phyloP scores from a whole-genome alignment of 2,797 vertebrate species.

The Coendou prehensilis region DNA sequence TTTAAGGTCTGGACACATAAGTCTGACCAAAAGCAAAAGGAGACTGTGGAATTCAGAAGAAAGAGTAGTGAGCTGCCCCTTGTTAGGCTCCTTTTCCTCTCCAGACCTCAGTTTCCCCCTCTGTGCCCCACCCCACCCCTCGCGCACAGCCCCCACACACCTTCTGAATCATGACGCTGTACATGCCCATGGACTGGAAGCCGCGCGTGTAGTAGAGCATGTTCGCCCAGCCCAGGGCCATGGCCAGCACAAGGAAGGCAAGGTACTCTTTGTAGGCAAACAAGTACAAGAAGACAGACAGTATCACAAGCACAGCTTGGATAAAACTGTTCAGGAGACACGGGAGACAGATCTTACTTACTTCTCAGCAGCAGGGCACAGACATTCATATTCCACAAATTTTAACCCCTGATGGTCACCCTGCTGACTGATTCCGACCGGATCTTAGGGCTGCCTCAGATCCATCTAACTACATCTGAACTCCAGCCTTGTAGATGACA shows the following conservation, averaged over 20 bases:
- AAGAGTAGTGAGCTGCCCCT: not conserved
- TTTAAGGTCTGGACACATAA: not conserved
- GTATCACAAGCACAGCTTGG: slow-evolving; percentile 91
- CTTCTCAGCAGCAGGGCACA: slow-evolving; percentile 55
- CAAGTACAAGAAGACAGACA: slow-evolving; percentile 91
- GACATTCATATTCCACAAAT: slow-evolving; percentile 1
- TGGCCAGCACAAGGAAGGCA: slow-evolving; percentile 91
- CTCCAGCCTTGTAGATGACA: not conserved
- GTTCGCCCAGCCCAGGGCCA: slow-evolving; percentile 92
- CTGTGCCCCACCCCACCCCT: not conserved
- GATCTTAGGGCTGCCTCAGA: not conserved
- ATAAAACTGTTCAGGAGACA: slow-evolving; percentile 90
- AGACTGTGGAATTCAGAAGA: not conserved
- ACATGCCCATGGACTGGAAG: slow-evolving; percentile 92
- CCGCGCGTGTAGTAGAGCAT: slow-evolving; percentile 92
- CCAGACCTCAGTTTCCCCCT: not conserved
- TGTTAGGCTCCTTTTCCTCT: not conserved
- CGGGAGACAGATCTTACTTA: slow-evolving; percentile 85
- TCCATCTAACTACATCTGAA: not conserved
- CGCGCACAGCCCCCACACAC: slow-evolving; percentile 73
- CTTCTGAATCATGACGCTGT: slow-evolving; percentile 93
- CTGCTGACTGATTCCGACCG: not conserved
- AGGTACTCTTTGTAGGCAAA: slow-evolving; percentile 92
- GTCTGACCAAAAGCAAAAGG: not conserved
- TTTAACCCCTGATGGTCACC: not conserved